Evolutionary conservation across 2,797 vertebrate species (phyloP), one percentile per base, ranked within the genome.

Genomic region (Setipinna tenuifilis): DNA sequence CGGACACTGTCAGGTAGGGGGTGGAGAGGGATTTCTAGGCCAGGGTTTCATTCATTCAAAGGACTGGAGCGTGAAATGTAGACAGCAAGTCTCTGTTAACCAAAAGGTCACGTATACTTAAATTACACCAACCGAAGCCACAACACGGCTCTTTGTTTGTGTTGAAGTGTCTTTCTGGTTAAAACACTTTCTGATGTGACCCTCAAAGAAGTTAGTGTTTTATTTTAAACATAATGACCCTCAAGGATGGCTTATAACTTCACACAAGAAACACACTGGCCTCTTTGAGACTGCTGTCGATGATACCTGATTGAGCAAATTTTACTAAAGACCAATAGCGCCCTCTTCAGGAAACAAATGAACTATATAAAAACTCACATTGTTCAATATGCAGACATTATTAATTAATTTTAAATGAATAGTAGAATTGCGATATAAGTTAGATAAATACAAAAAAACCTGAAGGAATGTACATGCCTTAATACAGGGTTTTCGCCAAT

Each of bases 51-150:
- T 78, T 78, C 71, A 78, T 78, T 44, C 71, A 78, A 25, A 41
- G 71, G 71, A 78, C 31, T 44, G 71, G 35, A 78, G 71, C 71
- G 71, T 78, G 71, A 78, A 78, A 78, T 78, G 71, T 78, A 78
- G 71, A 78, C 71, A 41, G 16, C 71, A 78, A 78, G 71, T 78
- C 71, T 78, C 71, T 41, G 71, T 31, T 78, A 41, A 78, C 31
- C 31, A 44, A 78, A 78, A 78, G 71, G 71, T 78, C 71, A 41
- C 19, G 16, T 41, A 78, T 78, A 21, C 71, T 78, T 78, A 78
- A 78, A 78, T 78, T 78, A 78, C 71, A 78, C 71, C 71, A 78
- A 44, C 71, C 41, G 16, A 78, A 44, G 71, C 71, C 71, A 78
- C 71, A 78, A 78, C 71, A 31, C 17, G 11, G 17, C 31, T 21